Base-by-base conservation (phyloP, 1,140 invertebrate species). In the Aphis craccivora region DNA sequence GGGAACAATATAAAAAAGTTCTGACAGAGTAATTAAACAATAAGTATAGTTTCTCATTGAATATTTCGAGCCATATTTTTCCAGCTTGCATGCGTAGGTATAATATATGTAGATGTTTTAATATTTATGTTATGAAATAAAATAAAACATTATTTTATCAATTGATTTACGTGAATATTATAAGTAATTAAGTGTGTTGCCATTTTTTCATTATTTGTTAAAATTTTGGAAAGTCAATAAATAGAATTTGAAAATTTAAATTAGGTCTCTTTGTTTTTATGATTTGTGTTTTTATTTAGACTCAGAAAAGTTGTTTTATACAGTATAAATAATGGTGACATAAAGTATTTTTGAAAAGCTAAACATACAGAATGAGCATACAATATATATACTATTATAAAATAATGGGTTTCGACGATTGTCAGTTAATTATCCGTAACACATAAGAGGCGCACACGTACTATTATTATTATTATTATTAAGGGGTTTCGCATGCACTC, bases 361-460 rank as follows among this genome's bases (percentile, higher is more conserved):
- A 81, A 81, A 92, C 45, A 25, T 25, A 43, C 18, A 53, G 55
- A 43, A 45, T 20, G 43, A 22, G 25, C 43, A 22, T 91, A 67
- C 25, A n/a, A 48, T 45, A 87, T 45, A 87, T 51, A 45, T 81
- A 81, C 25, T 67, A 35, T 51, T 76, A 91, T 76, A 51, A 91
- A 91, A 91, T 76, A 51, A 91, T 23, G 30, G 43, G 60, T 67
- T 51, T 53, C 35, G 76, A 51, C 67, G n/a, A 92, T 83, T 83
- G 91, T 92, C 76, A 35, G 67, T 92, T 92, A 81, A 92, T 92
- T 92, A 25, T 25, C 91, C 91, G 91, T 92, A 83, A 83, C 60
- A 51, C 55, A 91, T 6, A 25, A 48, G 40, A 81, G 90, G n/a
- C n/a, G 53, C 23, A 35, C 35, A 43, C 25, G 45, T 35, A 37